phyloP scores from a whole-genome alignment of 2,797 vertebrate genomes.

The Apodemus agrarius region DNA sequence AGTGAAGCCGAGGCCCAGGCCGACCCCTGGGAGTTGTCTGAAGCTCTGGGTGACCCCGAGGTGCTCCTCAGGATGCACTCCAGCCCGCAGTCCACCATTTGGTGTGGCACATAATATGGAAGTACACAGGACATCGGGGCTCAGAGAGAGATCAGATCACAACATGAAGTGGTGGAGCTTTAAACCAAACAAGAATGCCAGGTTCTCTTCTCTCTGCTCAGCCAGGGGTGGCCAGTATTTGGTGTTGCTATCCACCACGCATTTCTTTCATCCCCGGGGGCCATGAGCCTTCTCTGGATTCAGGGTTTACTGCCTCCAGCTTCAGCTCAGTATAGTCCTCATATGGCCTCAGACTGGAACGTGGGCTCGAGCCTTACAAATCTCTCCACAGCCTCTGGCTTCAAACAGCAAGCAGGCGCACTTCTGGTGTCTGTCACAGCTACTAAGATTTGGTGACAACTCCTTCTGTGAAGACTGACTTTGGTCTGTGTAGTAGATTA shows the following conservation, averaged over 20 bases:
- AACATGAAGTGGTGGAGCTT: neutral
- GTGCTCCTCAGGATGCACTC: fast-evolving
- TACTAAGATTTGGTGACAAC: too few relatives aligned
- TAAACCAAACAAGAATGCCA: neutral
- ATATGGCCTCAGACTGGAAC: neutral
- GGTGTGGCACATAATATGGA: neutral
- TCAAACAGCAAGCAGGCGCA: neutral
- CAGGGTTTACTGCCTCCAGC: neutral
- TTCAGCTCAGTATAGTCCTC: neutral
- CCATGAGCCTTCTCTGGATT: too few relatives aligned
- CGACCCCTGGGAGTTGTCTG: neutral
- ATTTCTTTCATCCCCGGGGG: too few relatives aligned
- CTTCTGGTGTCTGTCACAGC: neutral
- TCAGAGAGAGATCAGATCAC: neutral
- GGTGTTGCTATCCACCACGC: neutral
- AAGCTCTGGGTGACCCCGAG: too few relatives aligned
- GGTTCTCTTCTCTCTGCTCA: too few relatives aligned
- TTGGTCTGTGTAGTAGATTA: too few relatives aligned
- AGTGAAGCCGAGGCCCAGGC: neutral
- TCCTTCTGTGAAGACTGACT: neutral
- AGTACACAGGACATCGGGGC: fast-evolving
- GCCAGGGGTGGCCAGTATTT: neutral
- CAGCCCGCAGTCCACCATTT: neutral
- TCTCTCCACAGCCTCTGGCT: neutral
- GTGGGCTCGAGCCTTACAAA: neutral